Conservation (phyloP, 2,113 vertebrate species). For the Nothocercus nigrocapillus region DNA sequence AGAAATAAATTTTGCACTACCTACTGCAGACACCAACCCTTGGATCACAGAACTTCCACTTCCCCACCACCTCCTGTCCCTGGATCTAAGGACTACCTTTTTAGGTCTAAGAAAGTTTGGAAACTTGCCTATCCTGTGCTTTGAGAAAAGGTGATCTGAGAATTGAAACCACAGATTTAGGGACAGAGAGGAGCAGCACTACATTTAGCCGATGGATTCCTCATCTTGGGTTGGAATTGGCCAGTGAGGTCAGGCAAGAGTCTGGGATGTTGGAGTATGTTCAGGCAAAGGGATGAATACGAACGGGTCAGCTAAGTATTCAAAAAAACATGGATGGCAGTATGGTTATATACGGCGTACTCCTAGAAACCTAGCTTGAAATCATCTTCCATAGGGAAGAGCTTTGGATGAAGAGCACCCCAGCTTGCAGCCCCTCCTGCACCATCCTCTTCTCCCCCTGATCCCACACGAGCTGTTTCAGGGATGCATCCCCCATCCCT, state of each 20-base stretch:
- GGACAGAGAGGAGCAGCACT: not conserved
- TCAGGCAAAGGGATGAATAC: not conserved
- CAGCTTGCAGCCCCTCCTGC: rapidly evolving
- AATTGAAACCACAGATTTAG: not conserved
- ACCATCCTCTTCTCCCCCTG: not conserved
- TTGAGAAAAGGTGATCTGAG: not conserved
- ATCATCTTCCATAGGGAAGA: not conserved
- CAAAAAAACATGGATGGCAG: rapidly evolving
- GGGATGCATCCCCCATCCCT: slow-evolving; percentile 2
- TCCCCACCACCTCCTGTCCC: not conserved
- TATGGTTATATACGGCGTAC: rapidly evolving
- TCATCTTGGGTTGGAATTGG: rapidly evolving
- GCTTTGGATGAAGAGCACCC: not conserved
- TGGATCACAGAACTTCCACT: not conserved
- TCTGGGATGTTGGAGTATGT: not conserved
- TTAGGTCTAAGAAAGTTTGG: not conserved
- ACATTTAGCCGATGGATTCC: not conserved
- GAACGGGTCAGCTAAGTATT: not conserved
- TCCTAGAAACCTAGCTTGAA: not conserved
- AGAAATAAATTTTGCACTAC: slow-evolving; percentile 3
- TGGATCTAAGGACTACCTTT: not conserved
- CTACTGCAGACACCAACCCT: not conserved
- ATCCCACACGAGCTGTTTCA: not conserved
- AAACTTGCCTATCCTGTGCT: not conserved
- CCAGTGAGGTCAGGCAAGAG: rapidly evolving